Evolutionary conservation across 2,797 vertebrate species (phyloP).

Genomic region (Rhinatrema bivittatum): DNA sequence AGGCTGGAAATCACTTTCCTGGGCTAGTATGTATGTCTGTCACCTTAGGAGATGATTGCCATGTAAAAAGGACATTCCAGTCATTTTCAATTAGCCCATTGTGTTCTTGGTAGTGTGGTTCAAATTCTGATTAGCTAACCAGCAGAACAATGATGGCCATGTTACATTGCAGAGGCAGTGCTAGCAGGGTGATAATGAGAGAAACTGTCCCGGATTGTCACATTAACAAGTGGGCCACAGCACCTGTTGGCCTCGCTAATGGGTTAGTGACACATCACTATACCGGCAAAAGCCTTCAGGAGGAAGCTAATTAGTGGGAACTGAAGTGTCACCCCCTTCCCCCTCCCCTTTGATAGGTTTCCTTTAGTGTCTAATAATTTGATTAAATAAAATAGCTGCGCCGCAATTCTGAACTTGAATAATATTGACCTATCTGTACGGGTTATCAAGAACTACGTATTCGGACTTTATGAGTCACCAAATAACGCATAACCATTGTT

Average conservation of each 20-base stretch:
- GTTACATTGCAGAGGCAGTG: conserved; percentile 52
- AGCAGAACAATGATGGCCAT: conserved; percentile 57
- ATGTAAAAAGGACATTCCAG: conserved; percentile 54
- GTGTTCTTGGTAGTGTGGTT: conserved; percentile 62
- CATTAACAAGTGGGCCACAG: conserved; percentile 64
- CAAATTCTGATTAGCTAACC: conserved; percentile 64
- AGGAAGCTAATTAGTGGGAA: conserved; percentile 67
- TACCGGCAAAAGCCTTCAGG: conserved; percentile 55
- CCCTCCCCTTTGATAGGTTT: conserved; percentile 51
- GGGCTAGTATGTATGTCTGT: conserved; percentile 49
- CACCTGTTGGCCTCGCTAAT: conserved; percentile 54
- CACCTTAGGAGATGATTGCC: conserved; percentile 46
- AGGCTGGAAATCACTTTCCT: too few species aligned
- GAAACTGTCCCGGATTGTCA: conserved; percentile 62
- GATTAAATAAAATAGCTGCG: conserved; percentile 53
- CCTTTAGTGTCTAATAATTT: conserved; percentile 62
- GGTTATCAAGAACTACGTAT: conserved; percentile 61
- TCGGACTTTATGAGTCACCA: conserved; percentile 63
- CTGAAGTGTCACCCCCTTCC: conserved; percentile 59
- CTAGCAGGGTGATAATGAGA: conserved; percentile 69
- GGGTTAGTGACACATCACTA: conserved; percentile 58
- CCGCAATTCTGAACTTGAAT: conserved; percentile 55
- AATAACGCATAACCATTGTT: conserved; percentile 57
- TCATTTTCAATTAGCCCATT: conserved; percentile 65
- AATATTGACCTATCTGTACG: conserved; percentile 56